Evolutionary conservation across 2,888 invertebrate species (phyloP).

Genomic region (Lobophora halterata): DNA sequence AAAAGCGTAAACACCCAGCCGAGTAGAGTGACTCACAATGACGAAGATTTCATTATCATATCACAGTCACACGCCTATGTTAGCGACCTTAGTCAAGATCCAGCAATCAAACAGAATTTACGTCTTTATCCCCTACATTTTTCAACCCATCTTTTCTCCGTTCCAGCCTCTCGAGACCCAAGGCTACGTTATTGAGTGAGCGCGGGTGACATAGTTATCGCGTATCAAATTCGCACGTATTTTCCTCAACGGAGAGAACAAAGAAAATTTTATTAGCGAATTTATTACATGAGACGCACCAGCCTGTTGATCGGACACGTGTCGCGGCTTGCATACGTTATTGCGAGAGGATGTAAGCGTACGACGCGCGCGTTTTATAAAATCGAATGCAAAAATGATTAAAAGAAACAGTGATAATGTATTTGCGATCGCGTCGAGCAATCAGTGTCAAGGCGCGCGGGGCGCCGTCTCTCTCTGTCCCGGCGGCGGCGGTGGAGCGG

Average conservation of each 20-base stretch:
- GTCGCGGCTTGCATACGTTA: constrained; percentile 61
- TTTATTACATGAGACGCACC: constrained; percentile 60
- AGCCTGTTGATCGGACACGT: constrained; percentile 75
- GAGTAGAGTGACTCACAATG: constrained; percentile 79
- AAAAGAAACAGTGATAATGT: constrained; percentile 79
- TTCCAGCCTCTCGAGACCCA: constrained; percentile 48
- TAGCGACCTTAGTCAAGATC: constrained; percentile 66
- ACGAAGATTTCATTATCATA: constrained; percentile 77
- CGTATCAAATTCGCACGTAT: constrained; percentile 54
- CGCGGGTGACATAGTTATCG: constrained; percentile 54
- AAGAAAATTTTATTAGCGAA: constrained; percentile 58
- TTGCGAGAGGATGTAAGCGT: constrained; percentile 65
- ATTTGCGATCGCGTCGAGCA: constrained; percentile 78
- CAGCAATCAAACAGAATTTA: constrained; percentile 59
- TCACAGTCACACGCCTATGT: constrained; percentile 57
- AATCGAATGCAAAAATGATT: constrained; percentile 78
- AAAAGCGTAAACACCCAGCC: constrained; percentile 71
- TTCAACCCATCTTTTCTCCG: constrained; percentile 37
- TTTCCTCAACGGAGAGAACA: constrained; percentile 71
- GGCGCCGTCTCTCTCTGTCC: constrained; percentile 72
- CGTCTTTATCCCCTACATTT: constrained; percentile 47
- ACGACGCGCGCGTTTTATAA: constrained; percentile 67
- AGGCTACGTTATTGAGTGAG: constrained; percentile 55
- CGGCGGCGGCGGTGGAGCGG: constrained; percentile 46
- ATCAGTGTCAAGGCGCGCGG: constrained; percentile 74